These are phyloP conservation scores for Upupa epops DNA, from an alignment of 2,113 vertebrate species.

Conservation along the genomic window DNA sequence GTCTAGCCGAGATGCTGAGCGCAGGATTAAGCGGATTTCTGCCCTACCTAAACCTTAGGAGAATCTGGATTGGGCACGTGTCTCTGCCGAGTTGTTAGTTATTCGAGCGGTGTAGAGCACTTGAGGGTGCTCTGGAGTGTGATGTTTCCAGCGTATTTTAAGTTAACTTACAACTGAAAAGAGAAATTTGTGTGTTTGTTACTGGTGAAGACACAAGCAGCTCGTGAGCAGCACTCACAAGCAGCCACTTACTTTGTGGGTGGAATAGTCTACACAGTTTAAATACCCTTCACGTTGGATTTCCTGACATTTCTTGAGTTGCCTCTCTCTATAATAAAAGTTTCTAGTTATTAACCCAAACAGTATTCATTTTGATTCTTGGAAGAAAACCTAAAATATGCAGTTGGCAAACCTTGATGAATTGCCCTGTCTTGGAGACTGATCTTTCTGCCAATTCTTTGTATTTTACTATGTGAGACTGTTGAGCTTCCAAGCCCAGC, in stretches of 20 bases:
- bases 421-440: background rate
- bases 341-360: background rate
- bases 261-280: fast-evolving
- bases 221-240: background rate
- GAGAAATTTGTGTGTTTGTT: background rate
- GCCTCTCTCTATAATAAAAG: background rate
- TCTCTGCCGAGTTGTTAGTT: fast-evolving
- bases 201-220: background rate
- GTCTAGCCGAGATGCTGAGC: fast-evolving
- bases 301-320: background rate
- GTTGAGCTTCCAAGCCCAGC: too few relatives aligned
- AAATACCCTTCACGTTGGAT: background rate
- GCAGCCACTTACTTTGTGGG: background rate
- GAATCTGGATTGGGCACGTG: fast-evolving
- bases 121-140: background rate
- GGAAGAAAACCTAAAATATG: background rate
- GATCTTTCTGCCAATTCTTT: background rate
- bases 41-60: background rate
- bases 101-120: fast-evolving
- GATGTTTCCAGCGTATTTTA: fast-evolving
- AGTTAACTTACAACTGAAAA: background rate
- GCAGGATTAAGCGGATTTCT: fast-evolving
- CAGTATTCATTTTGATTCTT: background rate
- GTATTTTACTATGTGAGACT: background rate
- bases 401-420: background rate